Percentiles rank a stretch among this genome's conserved stretches.
Conservation (phyloP, 2,113 vertebrate genomes). For the Blennius ocellaris region DNA sequence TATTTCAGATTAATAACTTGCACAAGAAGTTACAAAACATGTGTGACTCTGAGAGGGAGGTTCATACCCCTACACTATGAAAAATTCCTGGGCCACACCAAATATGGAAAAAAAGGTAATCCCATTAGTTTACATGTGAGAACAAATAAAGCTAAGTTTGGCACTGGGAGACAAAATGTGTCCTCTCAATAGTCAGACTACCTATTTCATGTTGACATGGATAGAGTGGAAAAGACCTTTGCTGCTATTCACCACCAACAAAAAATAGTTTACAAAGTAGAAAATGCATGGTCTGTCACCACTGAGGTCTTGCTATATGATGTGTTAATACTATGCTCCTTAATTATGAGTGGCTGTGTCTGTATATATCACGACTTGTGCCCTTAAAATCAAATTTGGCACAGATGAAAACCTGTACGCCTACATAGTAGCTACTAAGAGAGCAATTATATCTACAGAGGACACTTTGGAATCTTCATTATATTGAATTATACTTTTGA, state of each 20-base stretch:
- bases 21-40: too few species aligned
- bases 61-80: too few species aligned
- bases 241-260: neutral
- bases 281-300: too few species aligned
- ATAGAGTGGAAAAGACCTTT: conserved; percentile 41
- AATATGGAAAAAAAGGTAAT: too few species aligned
- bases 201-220: conserved; percentile 63
- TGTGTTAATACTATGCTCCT: neutral
- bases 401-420: conserved; percentile 70
- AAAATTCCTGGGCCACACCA: too few species aligned
- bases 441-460: conserved; percentile 69
- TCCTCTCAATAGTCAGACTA: conserved; percentile 43
- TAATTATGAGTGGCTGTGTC: neutral
- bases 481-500: conserved; percentile 5
- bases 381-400: conserved; percentile 56
- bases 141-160: conserved; percentile 51
- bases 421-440: conserved; percentile 58
- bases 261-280: neutral
- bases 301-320: neutral
- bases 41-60: too few species aligned
- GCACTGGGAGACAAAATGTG: conserved; percentile 68
- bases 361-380: conserved; percentile 44
- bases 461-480: conserved; percentile 34
- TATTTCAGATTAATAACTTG: too few species aligned
- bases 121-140: conserved; percentile 58